Conservation (phyloP, 2,888 invertebrate genomes). For the Ephialtes manifestator region DNA sequence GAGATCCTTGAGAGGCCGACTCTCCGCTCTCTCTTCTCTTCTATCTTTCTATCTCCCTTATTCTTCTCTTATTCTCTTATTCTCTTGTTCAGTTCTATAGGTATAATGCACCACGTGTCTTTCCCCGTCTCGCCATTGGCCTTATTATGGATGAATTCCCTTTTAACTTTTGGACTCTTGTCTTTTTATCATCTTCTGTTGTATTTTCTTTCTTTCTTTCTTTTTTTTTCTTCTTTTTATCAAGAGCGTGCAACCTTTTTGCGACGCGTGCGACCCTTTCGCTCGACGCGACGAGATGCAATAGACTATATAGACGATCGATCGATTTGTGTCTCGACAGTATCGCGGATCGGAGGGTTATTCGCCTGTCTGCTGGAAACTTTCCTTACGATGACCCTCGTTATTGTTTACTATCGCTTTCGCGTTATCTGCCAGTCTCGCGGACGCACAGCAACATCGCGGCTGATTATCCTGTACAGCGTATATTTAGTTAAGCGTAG, state of each 20-base stretch:
- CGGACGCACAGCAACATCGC: constrained; percentile 76
- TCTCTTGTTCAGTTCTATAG: constrained; percentile 28
- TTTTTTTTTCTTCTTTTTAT: constrained; percentile 36
- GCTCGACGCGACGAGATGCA: not conserved
- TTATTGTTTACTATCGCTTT: constrained; percentile 72
- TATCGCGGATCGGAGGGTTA: constrained; percentile 68
- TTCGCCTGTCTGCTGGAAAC: constrained; percentile 78
- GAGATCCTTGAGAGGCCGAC: constrained; percentile 7
- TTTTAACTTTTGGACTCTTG: constrained; percentile 82
- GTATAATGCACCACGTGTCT: constrained; percentile 56
- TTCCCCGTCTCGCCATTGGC: constrained; percentile 55
- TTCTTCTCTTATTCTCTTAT: constrained; percentile 47
- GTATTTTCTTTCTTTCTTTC: constrained; percentile 44
- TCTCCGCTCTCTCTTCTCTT: constrained; percentile 44
- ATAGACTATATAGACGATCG: constrained; percentile 8
- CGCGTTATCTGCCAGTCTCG: constrained; percentile 54
- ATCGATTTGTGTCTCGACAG: not conserved
- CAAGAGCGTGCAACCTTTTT: constrained; percentile 47
- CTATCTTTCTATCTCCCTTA: constrained; percentile 57
- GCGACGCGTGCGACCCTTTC: constrained; percentile 9
- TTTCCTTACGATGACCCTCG: constrained; percentile 78
- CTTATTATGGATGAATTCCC: constrained; percentile 85
- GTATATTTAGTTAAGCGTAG: not conserved
- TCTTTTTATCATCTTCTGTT: constrained; percentile 10
- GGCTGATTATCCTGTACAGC: constrained; percentile 74